phyloP scores from a whole-genome alignment of 2,797 vertebrate species.

The Tinamus major region DNA sequence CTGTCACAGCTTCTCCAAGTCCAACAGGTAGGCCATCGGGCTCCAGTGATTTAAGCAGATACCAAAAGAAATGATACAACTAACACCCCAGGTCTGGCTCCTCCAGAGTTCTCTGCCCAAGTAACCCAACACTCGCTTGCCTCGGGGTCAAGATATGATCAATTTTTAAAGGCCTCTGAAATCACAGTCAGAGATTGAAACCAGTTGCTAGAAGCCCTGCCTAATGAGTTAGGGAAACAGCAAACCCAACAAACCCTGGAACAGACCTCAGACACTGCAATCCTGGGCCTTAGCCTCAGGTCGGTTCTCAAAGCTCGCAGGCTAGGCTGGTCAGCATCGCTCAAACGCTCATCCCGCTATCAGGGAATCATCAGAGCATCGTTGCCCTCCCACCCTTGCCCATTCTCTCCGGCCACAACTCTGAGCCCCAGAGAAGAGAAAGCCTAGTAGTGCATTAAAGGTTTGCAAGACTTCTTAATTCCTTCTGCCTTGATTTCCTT shows the following conservation, averaged over 20 bases:
- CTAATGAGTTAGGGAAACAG: neutral
- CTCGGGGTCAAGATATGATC: accelerated
- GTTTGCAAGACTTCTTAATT: neutral
- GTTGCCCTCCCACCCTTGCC: neutral
- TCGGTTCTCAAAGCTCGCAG: accelerated
- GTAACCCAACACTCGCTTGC: accelerated
- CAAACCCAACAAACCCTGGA: neutral
- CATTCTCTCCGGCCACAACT: neutral
- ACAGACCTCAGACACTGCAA: neutral
- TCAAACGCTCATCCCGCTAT: neutral
- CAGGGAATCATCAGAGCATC: neutral
- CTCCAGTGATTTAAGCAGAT: neutral
- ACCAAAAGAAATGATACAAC: neutral
- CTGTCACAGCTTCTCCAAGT: neutral
- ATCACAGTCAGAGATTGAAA: accelerated
- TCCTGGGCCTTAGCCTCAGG: too few species aligned
- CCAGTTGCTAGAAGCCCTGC: neutral
- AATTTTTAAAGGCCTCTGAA: neutral
- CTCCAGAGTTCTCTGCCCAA: neutral
- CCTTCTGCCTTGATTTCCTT: neutral
- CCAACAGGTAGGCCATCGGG: neutral
- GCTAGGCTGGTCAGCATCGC: neutral
- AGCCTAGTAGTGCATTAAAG: neutral
- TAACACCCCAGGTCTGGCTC: neutral
- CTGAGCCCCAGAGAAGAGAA: neutral